These are phyloP conservation scores for Myocastor coypus DNA, from an alignment of 2,113 vertebrate species.

Conservation along the genomic window DNA sequence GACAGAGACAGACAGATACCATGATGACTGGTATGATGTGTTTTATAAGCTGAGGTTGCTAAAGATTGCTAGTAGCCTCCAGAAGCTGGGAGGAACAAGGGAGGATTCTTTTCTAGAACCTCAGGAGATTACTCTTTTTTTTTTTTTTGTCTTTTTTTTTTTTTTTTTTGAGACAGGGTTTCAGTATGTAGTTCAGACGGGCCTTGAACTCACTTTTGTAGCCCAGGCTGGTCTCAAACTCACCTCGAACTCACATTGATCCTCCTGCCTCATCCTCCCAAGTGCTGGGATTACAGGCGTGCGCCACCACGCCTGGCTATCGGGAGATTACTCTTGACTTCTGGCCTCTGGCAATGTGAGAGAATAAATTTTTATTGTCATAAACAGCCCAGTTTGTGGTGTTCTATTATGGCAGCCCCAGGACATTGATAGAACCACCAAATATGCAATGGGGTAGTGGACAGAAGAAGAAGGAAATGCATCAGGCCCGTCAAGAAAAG, in stretches of 20 bases:
- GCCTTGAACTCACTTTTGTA: too few species aligned
- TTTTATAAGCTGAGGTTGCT: neutral
- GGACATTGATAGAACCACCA: neutral
- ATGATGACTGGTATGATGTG: rapidly evolving
- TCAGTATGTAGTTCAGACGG: too few species aligned
- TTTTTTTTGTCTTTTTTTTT: too few species aligned
- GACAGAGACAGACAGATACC: too few species aligned
- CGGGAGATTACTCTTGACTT: too few species aligned
- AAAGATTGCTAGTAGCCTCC: neutral
- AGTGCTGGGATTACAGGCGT: too few species aligned
- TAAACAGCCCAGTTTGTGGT: too few species aligned
- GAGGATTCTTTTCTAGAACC: neutral
- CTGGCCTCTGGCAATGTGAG: neutral
- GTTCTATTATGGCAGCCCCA: neutral
- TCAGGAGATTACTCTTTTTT: neutral
- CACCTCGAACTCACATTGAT: too few species aligned
- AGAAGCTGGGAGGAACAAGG: neutral
- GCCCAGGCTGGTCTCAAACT: too few species aligned
- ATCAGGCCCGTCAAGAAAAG: neutral
- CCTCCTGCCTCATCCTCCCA: too few species aligned
- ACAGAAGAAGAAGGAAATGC: neutral
- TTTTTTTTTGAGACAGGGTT: too few species aligned
- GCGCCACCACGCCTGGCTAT: too few species aligned
- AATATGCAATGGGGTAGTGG: neutral
- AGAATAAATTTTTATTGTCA: neutral